A percentile compares a stretch with the other conserved stretches of the same genome.
Conservation (phyloP, 2,113 vertebrate genomes). For the Ceyx margarethae region DNA sequence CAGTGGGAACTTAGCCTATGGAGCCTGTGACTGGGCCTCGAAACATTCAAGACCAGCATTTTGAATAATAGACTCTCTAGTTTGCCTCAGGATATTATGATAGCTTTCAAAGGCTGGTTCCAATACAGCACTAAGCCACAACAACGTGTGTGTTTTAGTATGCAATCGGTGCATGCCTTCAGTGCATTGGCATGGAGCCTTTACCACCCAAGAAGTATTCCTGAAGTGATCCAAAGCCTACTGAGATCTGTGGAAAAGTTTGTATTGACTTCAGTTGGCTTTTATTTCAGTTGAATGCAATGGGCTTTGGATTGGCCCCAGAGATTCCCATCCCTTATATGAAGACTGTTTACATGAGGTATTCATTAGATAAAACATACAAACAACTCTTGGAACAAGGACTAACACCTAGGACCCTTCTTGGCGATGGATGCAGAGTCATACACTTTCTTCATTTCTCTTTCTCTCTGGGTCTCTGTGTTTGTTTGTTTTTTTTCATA, state of each 20-base stretch:
- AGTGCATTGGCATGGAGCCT: constrained; percentile 54
- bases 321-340: not conserved
- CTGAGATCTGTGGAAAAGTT: constrained; percentile 61
- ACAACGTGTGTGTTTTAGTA: constrained; percentile 61
- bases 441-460: not conserved
- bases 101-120: constrained; percentile 63
- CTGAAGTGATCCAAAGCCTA: constrained; percentile 37
- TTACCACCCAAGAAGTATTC: constrained; percentile 64
- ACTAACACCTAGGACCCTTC: not conserved
- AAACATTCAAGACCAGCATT: constrained; percentile 54
- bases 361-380: constrained; percentile 9
- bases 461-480: not conserved
- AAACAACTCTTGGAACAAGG: constrained; percentile 21
- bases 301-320: not conserved
- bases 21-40: constrained; percentile 30
- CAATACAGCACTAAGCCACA: constrained; percentile 64
- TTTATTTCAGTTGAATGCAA: constrained; percentile 33
- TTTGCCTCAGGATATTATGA: constrained; percentile 59
- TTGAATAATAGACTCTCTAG: constrained; percentile 61
- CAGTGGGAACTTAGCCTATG: constrained; percentile 44
- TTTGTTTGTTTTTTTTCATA: not conserved
- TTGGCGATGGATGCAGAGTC: not conserved
- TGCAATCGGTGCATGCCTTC: constrained; percentile 55
- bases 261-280: constrained; percentile 46
- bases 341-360: not conserved